These are phyloP conservation scores for Stigmatopora argus DNA, from an alignment of 2,113 vertebrate genomes.

Conservation along the genomic window DNA sequence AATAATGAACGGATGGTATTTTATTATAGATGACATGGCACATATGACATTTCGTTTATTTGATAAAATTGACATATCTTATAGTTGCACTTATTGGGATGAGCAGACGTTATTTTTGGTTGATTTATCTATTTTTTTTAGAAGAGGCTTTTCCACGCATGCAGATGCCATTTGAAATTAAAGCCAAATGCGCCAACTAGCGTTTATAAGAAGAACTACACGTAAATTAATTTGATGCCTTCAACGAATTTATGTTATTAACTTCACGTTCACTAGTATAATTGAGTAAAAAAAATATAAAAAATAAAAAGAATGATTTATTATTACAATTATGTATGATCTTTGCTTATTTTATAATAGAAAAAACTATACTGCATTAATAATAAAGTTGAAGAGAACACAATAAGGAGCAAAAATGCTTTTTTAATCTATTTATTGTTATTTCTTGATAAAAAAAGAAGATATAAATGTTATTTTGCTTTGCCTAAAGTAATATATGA, in stretches of 20 bases:
- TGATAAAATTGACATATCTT: background rate
- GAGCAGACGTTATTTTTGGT: background rate
- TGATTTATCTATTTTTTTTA: slow-evolving; percentile 5
- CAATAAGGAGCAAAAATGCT: too few relatives aligned
- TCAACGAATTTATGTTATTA: background rate
- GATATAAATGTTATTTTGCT: too few relatives aligned
- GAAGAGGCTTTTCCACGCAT: slow-evolving; percentile 27
- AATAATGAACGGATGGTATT: background rate
- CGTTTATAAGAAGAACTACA: slow-evolving; percentile 52
- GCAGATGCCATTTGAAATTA: slow-evolving; percentile 51
- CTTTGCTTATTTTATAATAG: too few relatives aligned
- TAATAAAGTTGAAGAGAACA: too few relatives aligned
- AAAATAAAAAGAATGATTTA: too few relatives aligned
- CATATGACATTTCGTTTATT: too few relatives aligned
- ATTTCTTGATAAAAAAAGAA: too few relatives aligned
- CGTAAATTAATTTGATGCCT: slow-evolving; percentile 13
- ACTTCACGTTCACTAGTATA: background rate
- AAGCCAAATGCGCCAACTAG: slow-evolving; percentile 78
- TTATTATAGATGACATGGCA: background rate
- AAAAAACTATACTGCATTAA: too few relatives aligned
- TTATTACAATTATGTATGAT: too few relatives aligned
- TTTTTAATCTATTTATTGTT: too few relatives aligned
- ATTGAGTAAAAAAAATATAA: background rate
- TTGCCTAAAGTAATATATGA: too few relatives aligned
- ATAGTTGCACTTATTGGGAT: background rate